These are phyloP conservation scores for Crypturellus tataupa DNA, from an alignment of 2,797 vertebrate species.

Conservation along the genomic window DNA sequence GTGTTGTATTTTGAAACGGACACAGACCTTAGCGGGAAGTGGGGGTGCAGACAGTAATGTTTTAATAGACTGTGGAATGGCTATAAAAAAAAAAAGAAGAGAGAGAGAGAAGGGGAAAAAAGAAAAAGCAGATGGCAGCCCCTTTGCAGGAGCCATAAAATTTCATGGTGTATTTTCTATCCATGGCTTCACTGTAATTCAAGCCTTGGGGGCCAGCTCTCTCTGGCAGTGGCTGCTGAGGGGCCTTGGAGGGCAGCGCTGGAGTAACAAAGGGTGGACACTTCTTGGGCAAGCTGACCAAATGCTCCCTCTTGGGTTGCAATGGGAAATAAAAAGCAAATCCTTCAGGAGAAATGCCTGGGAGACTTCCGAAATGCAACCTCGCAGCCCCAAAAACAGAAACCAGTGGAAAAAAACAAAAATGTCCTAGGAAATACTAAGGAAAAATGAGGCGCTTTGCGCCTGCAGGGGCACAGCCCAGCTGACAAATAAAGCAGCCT, in stretches of 20 bases:
- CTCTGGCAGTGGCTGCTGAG: conserved; percentile 74
- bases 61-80: conserved; percentile 72
- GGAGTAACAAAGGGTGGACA: conserved; percentile 51
- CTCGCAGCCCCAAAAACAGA: neutral
- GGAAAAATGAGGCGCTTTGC: neutral
- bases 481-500: neutral
- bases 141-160: conserved; percentile 87
- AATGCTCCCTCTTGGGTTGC: neutral
- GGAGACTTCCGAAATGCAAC: neutral
- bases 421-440: neutral
- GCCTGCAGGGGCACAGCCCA: neutral
- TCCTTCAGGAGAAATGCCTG: neutral
- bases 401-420: neutral
- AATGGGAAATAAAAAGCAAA: neutral
- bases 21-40: conserved; percentile 54
- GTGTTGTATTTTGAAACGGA: conserved; percentile 49
- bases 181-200: conserved; percentile 90
- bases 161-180: conserved; percentile 94
- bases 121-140: conserved; percentile 87
- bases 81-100: neutral
- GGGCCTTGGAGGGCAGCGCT: neutral
- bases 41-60: conserved; percentile 60
- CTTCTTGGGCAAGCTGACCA: conserved; percentile 9
- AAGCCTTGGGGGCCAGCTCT: conserved; percentile 84
- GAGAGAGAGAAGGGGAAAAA: neutral